A percentile compares a stretch with the other conserved stretches of the same genome.
Evolutionary conservation across 2,888 invertebrate species (phyloP).

Genomic region (Bimastos eiseni): DNA sequence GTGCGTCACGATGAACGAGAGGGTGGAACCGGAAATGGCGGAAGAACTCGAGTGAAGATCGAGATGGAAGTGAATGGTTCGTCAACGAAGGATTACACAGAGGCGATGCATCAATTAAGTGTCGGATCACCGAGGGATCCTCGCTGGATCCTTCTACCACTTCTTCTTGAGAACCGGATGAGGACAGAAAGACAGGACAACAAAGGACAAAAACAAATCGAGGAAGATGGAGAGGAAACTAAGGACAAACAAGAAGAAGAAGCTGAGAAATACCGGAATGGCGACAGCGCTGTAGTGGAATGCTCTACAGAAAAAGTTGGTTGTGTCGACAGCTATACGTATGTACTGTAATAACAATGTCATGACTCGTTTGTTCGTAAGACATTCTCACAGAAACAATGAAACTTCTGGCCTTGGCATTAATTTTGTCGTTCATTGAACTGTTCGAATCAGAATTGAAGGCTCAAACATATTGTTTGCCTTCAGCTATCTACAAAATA

Average conservation of each 20-base stretch:
- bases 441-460: neutral
- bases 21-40: neutral
- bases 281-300: neutral
- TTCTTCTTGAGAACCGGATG: neutral
- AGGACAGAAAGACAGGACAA: constrained; percentile 26
- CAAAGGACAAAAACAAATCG: constrained; percentile 30
- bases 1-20: neutral
- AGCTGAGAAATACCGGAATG: neutral
- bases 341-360: neutral
- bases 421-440: neutral
- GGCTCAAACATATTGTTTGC: neutral
- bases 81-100: neutral
- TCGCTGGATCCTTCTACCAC: neutral
- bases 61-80: neutral
- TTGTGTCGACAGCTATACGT: neutral
- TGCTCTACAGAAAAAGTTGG: neutral
- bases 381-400: neutral
- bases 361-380: neutral
- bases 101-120: neutral
- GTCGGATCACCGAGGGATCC: neutral
- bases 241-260: constrained; percentile 26
- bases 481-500: neutral
- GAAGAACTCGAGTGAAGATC: neutral
- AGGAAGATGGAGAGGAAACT: constrained; percentile 25
- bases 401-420: neutral